phyloP scores from a whole-genome alignment of 1,140 invertebrate genomes.

The Temnothorax curvispinosus region DNA sequence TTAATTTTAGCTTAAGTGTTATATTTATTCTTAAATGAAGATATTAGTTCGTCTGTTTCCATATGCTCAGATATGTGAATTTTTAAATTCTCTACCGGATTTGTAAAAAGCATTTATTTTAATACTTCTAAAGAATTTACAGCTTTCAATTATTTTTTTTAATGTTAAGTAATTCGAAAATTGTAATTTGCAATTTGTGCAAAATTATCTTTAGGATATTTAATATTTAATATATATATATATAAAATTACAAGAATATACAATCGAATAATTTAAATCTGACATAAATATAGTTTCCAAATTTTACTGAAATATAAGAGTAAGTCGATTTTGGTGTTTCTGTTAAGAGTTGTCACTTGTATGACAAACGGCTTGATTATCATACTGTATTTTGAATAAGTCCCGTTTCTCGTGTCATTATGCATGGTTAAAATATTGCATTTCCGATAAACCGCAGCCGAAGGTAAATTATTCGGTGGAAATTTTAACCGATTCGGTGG shows the following conservation, averaged over 20 bases:
- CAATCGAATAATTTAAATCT: not conserved
- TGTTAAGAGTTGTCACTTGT: not conserved
- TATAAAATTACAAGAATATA: not conserved
- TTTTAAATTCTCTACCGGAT: not conserved
- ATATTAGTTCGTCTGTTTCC: not conserved
- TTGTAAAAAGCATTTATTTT: not conserved
- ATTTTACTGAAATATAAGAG: not conserved
- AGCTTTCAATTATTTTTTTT: not conserved
- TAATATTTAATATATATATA: not conserved
- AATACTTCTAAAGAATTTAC: not conserved
- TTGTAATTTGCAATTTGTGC: not conserved
- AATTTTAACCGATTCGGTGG: not conserved
- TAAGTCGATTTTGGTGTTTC: not conserved
- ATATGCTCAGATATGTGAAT: not conserved
- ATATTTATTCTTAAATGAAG: not conserved
- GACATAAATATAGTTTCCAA: not conserved
- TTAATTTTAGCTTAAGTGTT: not conserved
- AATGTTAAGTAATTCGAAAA: not conserved
- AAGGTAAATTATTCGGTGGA: not conserved
- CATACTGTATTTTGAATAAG: not conserved
- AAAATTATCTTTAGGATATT: not conserved
- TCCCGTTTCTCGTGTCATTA: not conserved
- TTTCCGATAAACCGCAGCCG: not conserved
- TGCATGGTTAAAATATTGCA: not conserved
- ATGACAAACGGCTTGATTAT: not conserved